Evolutionary conservation across 2,113 vertebrate species (phyloP).

Genomic region (Phasianus colchicus): DNA sequence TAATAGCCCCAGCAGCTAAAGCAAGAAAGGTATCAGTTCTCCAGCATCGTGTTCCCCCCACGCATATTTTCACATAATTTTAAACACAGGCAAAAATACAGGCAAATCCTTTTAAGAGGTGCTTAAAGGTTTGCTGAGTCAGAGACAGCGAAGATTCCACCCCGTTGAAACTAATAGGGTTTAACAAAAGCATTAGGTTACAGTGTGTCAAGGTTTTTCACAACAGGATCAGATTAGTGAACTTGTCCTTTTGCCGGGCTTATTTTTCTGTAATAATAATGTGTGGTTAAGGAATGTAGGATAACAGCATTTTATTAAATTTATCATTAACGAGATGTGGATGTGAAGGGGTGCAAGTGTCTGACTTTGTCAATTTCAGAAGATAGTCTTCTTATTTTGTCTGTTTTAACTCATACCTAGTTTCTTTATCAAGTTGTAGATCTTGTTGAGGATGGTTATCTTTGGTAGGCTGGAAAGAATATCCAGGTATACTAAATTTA

Average conservation of each 20-base stretch:
- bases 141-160: background rate
- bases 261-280: background rate
- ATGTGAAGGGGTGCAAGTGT: background rate
- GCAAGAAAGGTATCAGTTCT: background rate
- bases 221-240: background rate
- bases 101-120: background rate
- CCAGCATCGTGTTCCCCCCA: background rate
- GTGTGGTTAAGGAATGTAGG: background rate
- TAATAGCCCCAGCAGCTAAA: background rate
- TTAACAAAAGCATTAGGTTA: background rate
- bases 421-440: background rate
- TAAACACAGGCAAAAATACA: background rate
- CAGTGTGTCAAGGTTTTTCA: background rate
- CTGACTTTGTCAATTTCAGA: background rate
- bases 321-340: background rate
- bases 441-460: background rate
- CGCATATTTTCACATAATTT: background rate
- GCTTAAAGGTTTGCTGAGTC: background rate
- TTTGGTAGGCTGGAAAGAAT: background rate
- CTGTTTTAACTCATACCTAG: background rate
- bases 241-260: background rate
- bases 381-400: background rate
- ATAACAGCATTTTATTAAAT: background rate
- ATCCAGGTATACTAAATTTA: background rate
- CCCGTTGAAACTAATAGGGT: background rate